These are phyloP conservation scores for Subacronicta megacephala DNA, from an alignment of 2,888 invertebrate genomes.

Conservation along the genomic window DNA sequence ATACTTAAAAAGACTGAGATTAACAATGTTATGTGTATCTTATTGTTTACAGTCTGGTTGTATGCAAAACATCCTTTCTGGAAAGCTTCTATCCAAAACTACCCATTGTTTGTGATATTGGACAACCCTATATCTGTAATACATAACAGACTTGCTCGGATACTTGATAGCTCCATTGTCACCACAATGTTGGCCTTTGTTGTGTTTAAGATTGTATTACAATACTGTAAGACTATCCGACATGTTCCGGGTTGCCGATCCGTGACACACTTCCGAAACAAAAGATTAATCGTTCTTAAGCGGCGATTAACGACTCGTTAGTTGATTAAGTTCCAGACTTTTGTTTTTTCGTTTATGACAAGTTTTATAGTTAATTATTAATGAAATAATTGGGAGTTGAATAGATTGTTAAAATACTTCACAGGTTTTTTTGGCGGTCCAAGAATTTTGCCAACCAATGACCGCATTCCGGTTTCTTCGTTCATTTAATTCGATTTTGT, in stretches of 20 bases:
- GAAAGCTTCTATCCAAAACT: slow-evolving; percentile 45
- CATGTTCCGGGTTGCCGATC: slow-evolving; percentile 51
- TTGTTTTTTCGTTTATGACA: slow-evolving; percentile 2
- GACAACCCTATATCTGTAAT: slow-evolving; percentile 43
- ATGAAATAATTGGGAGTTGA: slow-evolving; percentile 2
- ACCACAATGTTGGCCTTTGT: slow-evolving; percentile 70
- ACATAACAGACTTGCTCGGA: slow-evolving; percentile 54
- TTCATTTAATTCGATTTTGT: slow-evolving; percentile 36
- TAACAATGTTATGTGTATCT: too few species aligned
- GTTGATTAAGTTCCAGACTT: slow-evolving; percentile 9
- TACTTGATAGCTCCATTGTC: slow-evolving; percentile 66
- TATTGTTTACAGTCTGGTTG: slow-evolving; percentile 7
- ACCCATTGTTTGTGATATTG: slow-evolving; percentile 46
- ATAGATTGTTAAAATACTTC: slow-evolving; percentile 15
- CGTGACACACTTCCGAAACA: slow-evolving; percentile 51
- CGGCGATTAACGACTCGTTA: slow-evolving; percentile 18
- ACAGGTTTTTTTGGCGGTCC: slow-evolving; percentile 8
- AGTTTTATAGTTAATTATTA: slow-evolving; percentile 10
- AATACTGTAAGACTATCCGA: slow-evolving; percentile 46
- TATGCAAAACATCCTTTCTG: slow-evolving; percentile 38
- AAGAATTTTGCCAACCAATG: slow-evolving; percentile 34
- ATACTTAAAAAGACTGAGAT: not conserved
- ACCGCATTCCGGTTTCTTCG: slow-evolving; percentile 48
- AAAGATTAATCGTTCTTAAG: slow-evolving; percentile 34
- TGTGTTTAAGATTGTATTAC: slow-evolving; percentile 66